Evolutionary conservation across 2,113 vertebrate species (phyloP).

Genomic region (Polypterus bichir): DNA sequence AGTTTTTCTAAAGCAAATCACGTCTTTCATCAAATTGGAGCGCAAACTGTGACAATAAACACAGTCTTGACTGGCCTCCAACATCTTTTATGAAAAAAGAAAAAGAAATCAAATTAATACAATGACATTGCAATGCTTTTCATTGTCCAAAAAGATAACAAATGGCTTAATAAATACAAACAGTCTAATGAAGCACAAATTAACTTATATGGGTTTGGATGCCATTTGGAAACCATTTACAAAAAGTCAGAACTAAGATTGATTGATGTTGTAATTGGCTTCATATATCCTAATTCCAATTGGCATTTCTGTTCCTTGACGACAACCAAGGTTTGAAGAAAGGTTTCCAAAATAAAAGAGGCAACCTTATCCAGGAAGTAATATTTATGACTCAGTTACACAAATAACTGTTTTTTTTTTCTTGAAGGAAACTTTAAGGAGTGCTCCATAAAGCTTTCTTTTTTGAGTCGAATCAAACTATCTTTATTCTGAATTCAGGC

Average conservation of each 20-base stretch:
- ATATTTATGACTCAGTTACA: constrained; percentile 3
- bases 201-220: too few relatives aligned
- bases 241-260: constrained; percentile 24
- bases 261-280: constrained; percentile 31
- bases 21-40: too few relatives aligned
- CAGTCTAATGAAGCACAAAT: too few relatives aligned
- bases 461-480: constrained; percentile 28
- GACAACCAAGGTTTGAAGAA: constrained; percentile 29
- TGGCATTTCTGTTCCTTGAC: constrained; percentile 28
- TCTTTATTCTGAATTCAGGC: constrained; percentile 28
- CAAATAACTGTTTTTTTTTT: constrained; percentile 17
- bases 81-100: too few relatives aligned
- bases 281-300: constrained; percentile 34
- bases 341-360: constrained; percentile 16
- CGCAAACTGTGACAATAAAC: too few relatives aligned
- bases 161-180: too few relatives aligned
- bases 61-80: too few relatives aligned
- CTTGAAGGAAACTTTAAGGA: neutral
- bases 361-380: constrained; percentile 16
- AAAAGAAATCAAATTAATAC: too few relatives aligned
- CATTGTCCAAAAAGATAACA: too few relatives aligned
- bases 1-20: too few relatives aligned
- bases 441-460: constrained; percentile 1
- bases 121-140: too few relatives aligned
- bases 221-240: too few relatives aligned